A percentile compares a stretch with the other conserved stretches of the same genome.
phyloP scores from a whole-genome alignment of 2,797 vertebrate genomes.

The Catharus ustulatus region DNA sequence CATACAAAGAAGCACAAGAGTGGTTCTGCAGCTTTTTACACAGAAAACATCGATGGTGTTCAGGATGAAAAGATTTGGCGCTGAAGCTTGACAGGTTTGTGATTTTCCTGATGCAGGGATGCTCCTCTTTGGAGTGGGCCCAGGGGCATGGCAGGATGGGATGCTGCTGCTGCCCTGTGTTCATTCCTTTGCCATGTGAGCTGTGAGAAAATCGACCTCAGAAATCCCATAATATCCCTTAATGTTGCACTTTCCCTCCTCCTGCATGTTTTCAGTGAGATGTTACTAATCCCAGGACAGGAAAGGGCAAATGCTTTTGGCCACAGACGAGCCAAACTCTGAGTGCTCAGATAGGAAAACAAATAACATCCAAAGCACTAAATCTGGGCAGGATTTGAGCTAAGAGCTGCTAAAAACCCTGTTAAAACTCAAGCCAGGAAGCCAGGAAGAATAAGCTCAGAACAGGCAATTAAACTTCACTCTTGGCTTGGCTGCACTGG shows the following conservation, averaged over 20 bases:
- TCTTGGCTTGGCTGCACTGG: not conserved
- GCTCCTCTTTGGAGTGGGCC: not conserved
- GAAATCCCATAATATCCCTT: not conserved
- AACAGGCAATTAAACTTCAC: not conserved
- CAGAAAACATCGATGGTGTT: not conserved
- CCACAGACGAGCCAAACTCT: not conserved
- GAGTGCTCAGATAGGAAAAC: not conserved
- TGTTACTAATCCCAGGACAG: not conserved
- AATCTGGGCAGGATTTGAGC: not conserved
- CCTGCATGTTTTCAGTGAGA: not conserved
- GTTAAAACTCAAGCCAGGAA: slow-evolving; percentile 5
- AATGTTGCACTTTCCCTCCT: not conserved
- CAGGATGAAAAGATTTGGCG: not conserved
- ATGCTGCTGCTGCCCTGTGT: not conserved
- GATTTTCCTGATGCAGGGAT: slow-evolving; percentile 64
- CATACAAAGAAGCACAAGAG: not conserved
- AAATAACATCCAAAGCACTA: slow-evolving; percentile 1
- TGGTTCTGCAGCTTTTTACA: not conserved
- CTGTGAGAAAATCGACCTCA: not conserved
- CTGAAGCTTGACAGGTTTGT: slow-evolving; percentile 40
- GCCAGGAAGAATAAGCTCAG: not conserved
- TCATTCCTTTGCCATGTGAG: not conserved
- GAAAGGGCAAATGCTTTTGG: not conserved
- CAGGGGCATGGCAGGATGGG: not conserved
- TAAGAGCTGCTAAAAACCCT: slow-evolving; percentile 8